These are phyloP conservation scores for Melikaiella ostensackeni DNA, from an alignment of 2,888 invertebrate species.

Conservation along the genomic window DNA sequence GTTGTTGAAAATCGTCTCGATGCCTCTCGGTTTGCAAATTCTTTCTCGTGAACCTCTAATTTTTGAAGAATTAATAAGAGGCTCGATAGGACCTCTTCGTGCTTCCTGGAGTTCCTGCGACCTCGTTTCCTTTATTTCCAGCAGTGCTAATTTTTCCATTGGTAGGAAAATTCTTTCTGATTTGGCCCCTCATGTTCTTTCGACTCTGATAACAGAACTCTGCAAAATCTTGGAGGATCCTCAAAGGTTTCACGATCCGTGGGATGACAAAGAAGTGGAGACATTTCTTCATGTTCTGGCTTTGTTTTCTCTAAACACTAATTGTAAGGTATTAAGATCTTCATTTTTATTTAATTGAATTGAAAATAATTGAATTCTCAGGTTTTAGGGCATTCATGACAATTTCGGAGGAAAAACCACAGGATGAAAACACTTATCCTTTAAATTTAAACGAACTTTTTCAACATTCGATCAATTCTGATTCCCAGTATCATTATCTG, in stretches of 20 bases:
- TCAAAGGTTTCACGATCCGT: constrained; percentile 69
- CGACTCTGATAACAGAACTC: constrained; percentile 68
- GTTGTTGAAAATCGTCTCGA: constrained; percentile 67
- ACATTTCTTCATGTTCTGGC: constrained; percentile 69
- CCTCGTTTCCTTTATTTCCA: constrained; percentile 69
- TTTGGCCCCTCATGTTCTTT: constrained; percentile 70
- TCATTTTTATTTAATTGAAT: not conserved
- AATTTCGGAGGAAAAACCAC: constrained; percentile 52
- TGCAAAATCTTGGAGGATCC: constrained; percentile 66
- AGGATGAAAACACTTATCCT: constrained; percentile 65
- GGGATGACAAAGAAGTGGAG: constrained; percentile 62
- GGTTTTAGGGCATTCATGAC: constrained; percentile 70
- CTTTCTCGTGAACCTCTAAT: constrained; percentile 64
- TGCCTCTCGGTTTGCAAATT: constrained; percentile 68
- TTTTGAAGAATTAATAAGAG: constrained; percentile 71
- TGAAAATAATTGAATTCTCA: constrained; percentile 45
- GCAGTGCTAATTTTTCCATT: constrained; percentile 64
- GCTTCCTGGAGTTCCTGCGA: constrained; percentile 70
- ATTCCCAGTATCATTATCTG: constrained; percentile 70
- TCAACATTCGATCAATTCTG: constrained; percentile 60
- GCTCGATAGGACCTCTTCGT: constrained; percentile 69
- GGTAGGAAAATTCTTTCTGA: constrained; percentile 64
- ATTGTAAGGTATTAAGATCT: constrained; percentile 67
- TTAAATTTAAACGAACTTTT: constrained; percentile 66
- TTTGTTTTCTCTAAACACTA: constrained; percentile 70